phyloP scores from a whole-genome alignment of 2,113 vertebrate species.

The Xenopus borealis region DNA sequence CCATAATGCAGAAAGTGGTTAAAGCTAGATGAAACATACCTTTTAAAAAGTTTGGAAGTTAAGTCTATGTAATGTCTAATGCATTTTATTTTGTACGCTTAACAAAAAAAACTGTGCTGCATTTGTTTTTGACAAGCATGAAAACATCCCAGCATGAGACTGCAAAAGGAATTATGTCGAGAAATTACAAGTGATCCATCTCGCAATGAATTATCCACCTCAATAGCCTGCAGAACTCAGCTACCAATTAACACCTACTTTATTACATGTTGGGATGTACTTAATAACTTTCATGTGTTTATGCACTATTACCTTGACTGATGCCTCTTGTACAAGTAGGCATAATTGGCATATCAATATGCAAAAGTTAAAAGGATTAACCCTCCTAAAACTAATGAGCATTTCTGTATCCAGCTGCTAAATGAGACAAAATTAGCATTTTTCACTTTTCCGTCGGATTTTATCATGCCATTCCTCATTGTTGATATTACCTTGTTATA shows the following conservation, averaged over 20 bases:
- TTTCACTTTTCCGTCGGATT: conserved; percentile 90
- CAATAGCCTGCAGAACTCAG: conserved; percentile 87
- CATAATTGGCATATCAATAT: conserved; percentile 99
- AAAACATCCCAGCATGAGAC: conserved; percentile 86
- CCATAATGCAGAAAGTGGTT: not conserved
- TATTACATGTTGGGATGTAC: conserved; percentile 89
- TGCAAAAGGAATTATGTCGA: conserved; percentile 87
- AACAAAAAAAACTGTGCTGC: conserved; percentile 82
- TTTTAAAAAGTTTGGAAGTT: conserved; percentile 83
- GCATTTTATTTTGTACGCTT: conserved; percentile 82
- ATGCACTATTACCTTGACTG: conserved; percentile 99
- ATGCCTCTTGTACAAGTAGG: conserved; percentile 94
- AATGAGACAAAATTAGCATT: conserved; percentile 94
- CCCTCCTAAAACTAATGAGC: conserved; percentile 98
- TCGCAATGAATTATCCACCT: conserved; percentile 89
- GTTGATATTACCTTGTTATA: conserved; percentile 86
- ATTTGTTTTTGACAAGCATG: conserved; percentile 86
- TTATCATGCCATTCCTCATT: conserved; percentile 84
- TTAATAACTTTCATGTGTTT: conserved; percentile 93
- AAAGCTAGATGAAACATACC: conserved; percentile 56
- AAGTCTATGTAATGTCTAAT: conserved; percentile 78
- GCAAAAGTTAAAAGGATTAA: conserved; percentile 99
- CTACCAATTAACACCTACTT: conserved; percentile 95
- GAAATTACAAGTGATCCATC: conserved; percentile 86
- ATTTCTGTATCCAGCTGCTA: conserved; percentile 92